phyloP scores from a whole-genome alignment of 1,140 invertebrate genomes.

The Zaprionus taronus region DNA sequence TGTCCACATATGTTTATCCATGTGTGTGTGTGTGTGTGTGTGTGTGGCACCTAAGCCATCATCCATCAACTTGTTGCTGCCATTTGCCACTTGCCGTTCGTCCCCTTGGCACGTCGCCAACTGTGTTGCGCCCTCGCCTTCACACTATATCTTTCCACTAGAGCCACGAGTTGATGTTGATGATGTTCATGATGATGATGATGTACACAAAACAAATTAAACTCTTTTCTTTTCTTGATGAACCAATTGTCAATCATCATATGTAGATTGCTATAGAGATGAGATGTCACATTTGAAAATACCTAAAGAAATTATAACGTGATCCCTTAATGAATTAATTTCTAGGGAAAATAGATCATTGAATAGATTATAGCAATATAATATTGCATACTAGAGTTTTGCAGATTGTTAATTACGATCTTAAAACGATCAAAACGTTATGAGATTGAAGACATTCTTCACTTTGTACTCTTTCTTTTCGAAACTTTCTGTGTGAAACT shows the following conservation, averaged over 20 bases:
- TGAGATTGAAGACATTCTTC: too few relatives aligned
- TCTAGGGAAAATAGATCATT: too few relatives aligned
- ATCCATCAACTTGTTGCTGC: slow-evolving; percentile 5
- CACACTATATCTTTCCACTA: neutral
- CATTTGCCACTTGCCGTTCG: neutral
- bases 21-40: neutral
- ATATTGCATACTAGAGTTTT: too few relatives aligned
- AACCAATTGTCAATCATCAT: neutral
- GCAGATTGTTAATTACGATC: too few relatives aligned
- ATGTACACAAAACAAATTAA: neutral
- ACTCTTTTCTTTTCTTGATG: neutral
- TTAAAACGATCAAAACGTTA: too few relatives aligned
- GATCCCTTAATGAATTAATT: too few relatives aligned
- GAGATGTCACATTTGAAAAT: too few relatives aligned
- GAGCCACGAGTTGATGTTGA: slow-evolving; percentile 1
- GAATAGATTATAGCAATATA: too few relatives aligned
- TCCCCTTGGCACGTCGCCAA: neutral
- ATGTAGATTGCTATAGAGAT: neutral
- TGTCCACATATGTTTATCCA: neutral
- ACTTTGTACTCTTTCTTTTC: too few relatives aligned
- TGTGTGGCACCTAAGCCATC: slow-evolving; percentile 1
- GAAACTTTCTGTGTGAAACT: too few relatives aligned
- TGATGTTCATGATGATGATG: neutral
- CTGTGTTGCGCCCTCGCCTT: neutral
- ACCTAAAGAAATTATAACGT: too few relatives aligned